phyloP scores from a whole-genome alignment of 2,888 invertebrate genomes.

The Temnothorax ravouxi region DNA sequence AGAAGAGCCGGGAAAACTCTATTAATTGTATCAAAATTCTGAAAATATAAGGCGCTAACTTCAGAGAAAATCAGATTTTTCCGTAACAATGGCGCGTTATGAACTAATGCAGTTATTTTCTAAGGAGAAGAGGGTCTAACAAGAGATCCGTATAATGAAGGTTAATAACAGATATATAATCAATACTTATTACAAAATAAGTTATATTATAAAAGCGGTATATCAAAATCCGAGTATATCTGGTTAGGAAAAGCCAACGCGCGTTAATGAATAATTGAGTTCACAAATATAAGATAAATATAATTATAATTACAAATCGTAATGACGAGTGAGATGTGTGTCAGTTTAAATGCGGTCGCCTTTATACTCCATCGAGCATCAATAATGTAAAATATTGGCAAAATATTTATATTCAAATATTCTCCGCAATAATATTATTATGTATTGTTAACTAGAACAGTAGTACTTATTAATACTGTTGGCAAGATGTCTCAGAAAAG shows the following conservation, averaged over 20 bases:
- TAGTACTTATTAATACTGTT: slow-evolving; percentile 1
- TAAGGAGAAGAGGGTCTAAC: background rate
- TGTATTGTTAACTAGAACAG: background rate
- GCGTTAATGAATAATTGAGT: slow-evolving; percentile 1
- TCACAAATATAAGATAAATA: slow-evolving; percentile 13
- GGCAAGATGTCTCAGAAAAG: slow-evolving; percentile 6
- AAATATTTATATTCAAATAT: slow-evolving; percentile 4
- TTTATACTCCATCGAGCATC: background rate
- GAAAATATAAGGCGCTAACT: slow-evolving; percentile 20
- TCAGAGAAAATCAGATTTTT: slow-evolving; percentile 29
- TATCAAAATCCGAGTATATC: background rate
- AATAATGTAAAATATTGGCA: background rate
- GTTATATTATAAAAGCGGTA: background rate
- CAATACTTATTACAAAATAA: background rate
- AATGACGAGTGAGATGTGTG: background rate
- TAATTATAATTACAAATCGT: background rate
- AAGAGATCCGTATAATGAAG: background rate
- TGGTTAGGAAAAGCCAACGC: background rate
- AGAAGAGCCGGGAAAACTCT: slow-evolving; percentile 7
- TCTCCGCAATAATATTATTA: background rate
- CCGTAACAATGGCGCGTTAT: background rate
- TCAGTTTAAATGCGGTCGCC: too few species aligned
- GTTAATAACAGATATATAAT: background rate
- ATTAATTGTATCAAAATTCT: slow-evolving; percentile 29
- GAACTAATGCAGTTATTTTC: background rate